These are phyloP conservation scores for Drosophila punjabiensis DNA, from an alignment of 1,140 invertebrate genomes.

Conservation along the genomic window DNA sequence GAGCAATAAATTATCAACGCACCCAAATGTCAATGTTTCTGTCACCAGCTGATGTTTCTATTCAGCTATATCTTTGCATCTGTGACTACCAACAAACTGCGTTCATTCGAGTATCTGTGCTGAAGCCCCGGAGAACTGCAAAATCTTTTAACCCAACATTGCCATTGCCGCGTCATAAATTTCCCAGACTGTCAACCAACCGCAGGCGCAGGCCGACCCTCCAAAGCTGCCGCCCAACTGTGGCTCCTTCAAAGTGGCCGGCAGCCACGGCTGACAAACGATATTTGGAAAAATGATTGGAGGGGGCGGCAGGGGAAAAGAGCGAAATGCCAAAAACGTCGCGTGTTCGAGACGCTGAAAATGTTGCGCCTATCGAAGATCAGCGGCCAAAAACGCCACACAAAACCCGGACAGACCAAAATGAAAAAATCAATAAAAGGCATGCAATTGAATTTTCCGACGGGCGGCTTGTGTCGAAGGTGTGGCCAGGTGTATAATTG, in stretches of 20 bases:
- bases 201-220: constrained; percentile 34
- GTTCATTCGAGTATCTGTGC: constrained; percentile 4
- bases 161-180: constrained; percentile 74
- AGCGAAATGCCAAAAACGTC: constrained; percentile 73
- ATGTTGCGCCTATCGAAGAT: constrained; percentile 68
- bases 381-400: constrained; percentile 34
- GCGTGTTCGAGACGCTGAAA: constrained; percentile 66
- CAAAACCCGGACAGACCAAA: constrained; percentile 42
- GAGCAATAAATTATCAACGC: constrained; percentile 60
- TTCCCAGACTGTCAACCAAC: constrained; percentile 72
- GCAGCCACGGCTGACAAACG: constrained; percentile 66
- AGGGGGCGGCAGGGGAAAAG: constrained; percentile 15
- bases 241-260: constrained; percentile 56
- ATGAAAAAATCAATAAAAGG: constrained; percentile 62
- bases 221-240: constrained; percentile 27
- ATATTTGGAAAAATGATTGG: constrained; percentile 64
- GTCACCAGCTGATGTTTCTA: constrained; percentile 74
- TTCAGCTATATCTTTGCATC: constrained; percentile 63
- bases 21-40: constrained; percentile 59
- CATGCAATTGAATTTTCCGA: constrained; percentile 59
- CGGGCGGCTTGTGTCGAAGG: constrained; percentile 62
- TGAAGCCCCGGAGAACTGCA: constrained; percentile 14
- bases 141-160: constrained; percentile 64
- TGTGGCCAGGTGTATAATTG: constrained; percentile 73
- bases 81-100: constrained; percentile 38